Base-by-base conservation (phyloP, 2,113 vertebrate genomes). In the Pseudolaguvia tuberculata region DNA sequence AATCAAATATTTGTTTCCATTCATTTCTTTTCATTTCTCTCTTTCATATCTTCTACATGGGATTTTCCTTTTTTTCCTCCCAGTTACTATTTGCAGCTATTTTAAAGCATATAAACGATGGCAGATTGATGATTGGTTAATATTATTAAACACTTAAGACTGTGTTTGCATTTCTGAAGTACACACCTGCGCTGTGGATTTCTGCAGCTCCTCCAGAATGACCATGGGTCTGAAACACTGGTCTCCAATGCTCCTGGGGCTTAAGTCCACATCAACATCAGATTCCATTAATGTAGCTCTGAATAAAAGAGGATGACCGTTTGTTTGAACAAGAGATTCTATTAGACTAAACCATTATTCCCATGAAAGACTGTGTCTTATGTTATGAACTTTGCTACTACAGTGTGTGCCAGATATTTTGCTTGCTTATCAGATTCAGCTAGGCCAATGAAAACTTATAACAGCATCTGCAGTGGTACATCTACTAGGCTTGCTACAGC, bases 401-500 rank as follows among this genome's bases (percentile, higher is more conserved):
- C 5, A 20, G 5, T 29, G 45, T 67, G 63, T 67, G 63, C 47
- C 23, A 50, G 45, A 67, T 67, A 67, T 67, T 50, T 50, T 67
- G 63, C 63, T 66, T 66, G 23, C 63, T 50, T 67, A 20, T 50
- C 63, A 67, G 45, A 50, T 67, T 67, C 47, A 67, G 63, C 63
- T 10, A 50, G 17, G 63, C 23, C 63, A 66, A 39, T 42, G 7
- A 29, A 39, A 23, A 50, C 23, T 50, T 23, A 50, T 27, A 35
- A 67, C 45, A 67, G 42, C 63, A 67, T 15, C 23, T 17, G 17
- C 63, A 67, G 63, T 7, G 15, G 63, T 50, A 67, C 48, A 27
- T 50, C 45, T 47, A 23, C 8, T 12, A 67, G 45, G 63, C 15
- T 47, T 50, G 47, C 63, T 50, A 47, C 48, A 67, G 45, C 63